A percentile compares a stretch with the other conserved stretches of the same genome.
phyloP scores from a whole-genome alignment of 2,888 invertebrate species.

The Lordiphosa fenestrarum region DNA sequence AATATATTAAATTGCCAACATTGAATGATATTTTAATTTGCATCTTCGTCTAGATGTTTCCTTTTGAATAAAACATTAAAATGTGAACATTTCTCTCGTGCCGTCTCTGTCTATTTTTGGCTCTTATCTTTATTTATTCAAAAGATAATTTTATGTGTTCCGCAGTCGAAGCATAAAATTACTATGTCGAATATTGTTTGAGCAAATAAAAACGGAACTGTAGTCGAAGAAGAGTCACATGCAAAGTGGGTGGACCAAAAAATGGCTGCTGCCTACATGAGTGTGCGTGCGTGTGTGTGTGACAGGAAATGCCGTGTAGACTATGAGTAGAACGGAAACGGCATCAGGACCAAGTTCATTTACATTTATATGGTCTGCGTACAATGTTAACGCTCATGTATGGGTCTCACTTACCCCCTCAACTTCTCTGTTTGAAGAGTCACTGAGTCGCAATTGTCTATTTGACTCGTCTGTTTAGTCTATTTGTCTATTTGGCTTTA shows the following conservation, averaged over 20 bases:
- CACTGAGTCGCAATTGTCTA: slow-evolving; percentile 65
- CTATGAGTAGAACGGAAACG: slow-evolving; percentile 70
- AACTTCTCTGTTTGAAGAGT: slow-evolving; percentile 44
- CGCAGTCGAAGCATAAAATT: slow-evolving; percentile 74
- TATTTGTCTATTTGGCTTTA: slow-evolving; percentile 53
- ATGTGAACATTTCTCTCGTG: slow-evolving; percentile 43
- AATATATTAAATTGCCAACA: slow-evolving; percentile 74
- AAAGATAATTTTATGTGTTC: slow-evolving; percentile 75
- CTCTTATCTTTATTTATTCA: slow-evolving; percentile 75
- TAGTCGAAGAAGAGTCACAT: slow-evolving; percentile 33
- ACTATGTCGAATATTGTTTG: slow-evolving; percentile 74
- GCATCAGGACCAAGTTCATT: slow-evolving; percentile 71
- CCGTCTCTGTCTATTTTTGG: slow-evolving; percentile 27
- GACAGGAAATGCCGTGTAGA: slow-evolving; percentile 68
- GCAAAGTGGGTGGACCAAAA: slow-evolving; percentile 47
- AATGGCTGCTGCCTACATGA: slow-evolving; percentile 68
- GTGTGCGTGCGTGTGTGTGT: slow-evolving; percentile 23
- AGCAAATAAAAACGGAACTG: slow-evolving; percentile 69
- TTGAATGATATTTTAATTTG: slow-evolving; percentile 74
- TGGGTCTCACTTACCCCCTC: slow-evolving; percentile 24
- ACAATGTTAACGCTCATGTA: slow-evolving; percentile 73
- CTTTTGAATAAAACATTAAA: slow-evolving; percentile 74
- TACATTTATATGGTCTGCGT: slow-evolving; percentile 76
- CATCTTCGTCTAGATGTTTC: slow-evolving; percentile 70
- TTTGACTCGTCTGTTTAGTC: slow-evolving; percentile 36